Evolutionary conservation across 2,797 vertebrate species (phyloP).

Genomic region (Paguma larvata): DNA sequence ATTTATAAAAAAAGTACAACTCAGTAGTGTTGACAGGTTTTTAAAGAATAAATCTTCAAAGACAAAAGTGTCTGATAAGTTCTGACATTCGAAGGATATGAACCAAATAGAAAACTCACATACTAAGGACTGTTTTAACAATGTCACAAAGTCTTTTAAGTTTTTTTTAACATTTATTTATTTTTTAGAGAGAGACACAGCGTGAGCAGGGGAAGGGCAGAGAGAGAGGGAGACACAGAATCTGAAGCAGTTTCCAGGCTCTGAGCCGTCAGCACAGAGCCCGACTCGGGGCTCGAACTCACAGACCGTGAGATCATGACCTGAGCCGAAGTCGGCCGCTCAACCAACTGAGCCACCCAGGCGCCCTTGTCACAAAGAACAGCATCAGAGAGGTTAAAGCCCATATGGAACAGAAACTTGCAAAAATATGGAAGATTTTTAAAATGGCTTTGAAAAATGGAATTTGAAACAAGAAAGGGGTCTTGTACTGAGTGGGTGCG

Average conservation of each 20-base stretch:
- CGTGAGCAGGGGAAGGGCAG: no score
- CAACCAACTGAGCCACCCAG: no score
- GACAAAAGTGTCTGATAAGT: conserved; percentile 47
- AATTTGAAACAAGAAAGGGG: not conserved
- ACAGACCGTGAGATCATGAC: no score
- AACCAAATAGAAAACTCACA: conserved; percentile 54
- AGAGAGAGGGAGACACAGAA: no score
- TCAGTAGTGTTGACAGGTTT: conserved; percentile 8
- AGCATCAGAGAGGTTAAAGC: not conserved
- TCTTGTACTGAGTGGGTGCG: not conserved
- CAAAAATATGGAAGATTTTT: conserved; percentile 22
- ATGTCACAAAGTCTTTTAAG: conserved; percentile 19
- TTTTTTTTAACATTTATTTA: no score
- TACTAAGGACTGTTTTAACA: not conserved
- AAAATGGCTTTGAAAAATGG: not conserved
- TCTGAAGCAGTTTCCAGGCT: no score
- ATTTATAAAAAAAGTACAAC: not conserved
- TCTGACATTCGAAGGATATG: conserved; percentile 38
- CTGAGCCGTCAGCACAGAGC: no score
- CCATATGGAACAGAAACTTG: conserved; percentile 11
- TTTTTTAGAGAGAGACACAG: no score
- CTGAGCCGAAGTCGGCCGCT: no score
- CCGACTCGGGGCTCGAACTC: no score
- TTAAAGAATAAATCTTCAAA: conserved; percentile 53
- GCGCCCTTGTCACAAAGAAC: not conserved